Evolutionary conservation across 2,113 vertebrate species (phyloP), one percentile per base, ranked within the genome.

Genomic region (Toxostoma redivivum): DNA sequence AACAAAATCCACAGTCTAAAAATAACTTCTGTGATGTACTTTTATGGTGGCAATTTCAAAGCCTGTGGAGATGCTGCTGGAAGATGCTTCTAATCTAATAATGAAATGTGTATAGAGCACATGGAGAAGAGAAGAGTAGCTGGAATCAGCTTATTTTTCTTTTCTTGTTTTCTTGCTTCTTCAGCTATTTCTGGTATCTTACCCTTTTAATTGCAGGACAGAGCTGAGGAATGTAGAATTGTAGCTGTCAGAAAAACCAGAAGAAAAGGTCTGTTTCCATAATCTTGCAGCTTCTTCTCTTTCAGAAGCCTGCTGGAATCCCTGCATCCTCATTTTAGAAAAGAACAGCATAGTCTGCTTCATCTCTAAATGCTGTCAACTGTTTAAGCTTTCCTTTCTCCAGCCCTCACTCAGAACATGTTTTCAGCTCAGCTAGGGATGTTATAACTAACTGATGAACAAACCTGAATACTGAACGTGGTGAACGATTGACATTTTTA

Each of bases 41-140:
- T 95, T 88, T 92, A 88, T 83, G 87, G 94, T 91, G 90, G 94
- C 82, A 88, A 64, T 94, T 97, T 96, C 94, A 96, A 96, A 96
- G 90, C 65, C 53, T 67, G 6, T 92, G 69, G 84, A 92, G 88
- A 61, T 56, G 61, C 28, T 54, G 40, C 47, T 83, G 37, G 92
- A 90, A 81, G 74, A 40, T 77, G 64, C 77, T 87, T 84, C 48
- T 94, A 92, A 94, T 54, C 73, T 85, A 85, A 33, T 93, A 94
- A 95, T 73, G 86, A 91, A 64, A 87, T 86, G 87, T 90, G 58
- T 94, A 38, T 3, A 5, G 40, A 33, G 40, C 56, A 45, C 33
- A 25, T 0, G 9, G 72, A 92, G 66, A 72, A 73, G n/a, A 86
- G 64, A 60, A 31, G 77, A 80, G n/a, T 67, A 72, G 38, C 57